These are phyloP conservation scores for Leucoraja erinaceus DNA, from an alignment of 2,113 vertebrate species.

Conservation along the genomic window DNA sequence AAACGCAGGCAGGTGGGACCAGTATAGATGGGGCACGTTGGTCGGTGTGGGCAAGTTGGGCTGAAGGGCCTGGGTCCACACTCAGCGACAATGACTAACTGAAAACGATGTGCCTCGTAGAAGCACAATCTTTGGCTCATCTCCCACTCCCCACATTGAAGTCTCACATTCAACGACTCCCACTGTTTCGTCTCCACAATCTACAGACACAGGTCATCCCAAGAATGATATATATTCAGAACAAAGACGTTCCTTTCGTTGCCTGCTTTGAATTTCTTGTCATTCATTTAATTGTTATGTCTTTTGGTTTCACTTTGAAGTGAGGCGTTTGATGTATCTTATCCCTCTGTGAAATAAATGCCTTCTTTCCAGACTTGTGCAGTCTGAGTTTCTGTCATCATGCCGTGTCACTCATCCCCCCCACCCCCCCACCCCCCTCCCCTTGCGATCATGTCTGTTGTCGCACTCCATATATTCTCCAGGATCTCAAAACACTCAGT, in stretches of 20 bases:
- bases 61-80: no score
- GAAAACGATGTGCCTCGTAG: no score
- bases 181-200: background rate
- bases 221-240: background rate
- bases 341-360: background rate
- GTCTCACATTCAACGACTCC: background rate
- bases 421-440: no score
- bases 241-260: background rate
- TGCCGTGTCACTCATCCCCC: background rate
- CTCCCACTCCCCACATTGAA: background rate
- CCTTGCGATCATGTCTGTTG: background rate
- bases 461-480: background rate
- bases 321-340: background rate
- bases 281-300: slow-evolving; percentile 1
- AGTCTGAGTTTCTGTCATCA: background rate
- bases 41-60: no score
- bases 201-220: background rate
- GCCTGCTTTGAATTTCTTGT: slow-evolving; percentile 12
- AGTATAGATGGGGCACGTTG: no score
- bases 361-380: background rate
- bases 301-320: slow-evolving; percentile 16
- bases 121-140: background rate
- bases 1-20: no score
- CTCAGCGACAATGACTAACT: background rate
- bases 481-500: background rate